Base-by-base conservation (phyloP, 2,113 vertebrate genomes). In the Lipotes vexillifer region DNA sequence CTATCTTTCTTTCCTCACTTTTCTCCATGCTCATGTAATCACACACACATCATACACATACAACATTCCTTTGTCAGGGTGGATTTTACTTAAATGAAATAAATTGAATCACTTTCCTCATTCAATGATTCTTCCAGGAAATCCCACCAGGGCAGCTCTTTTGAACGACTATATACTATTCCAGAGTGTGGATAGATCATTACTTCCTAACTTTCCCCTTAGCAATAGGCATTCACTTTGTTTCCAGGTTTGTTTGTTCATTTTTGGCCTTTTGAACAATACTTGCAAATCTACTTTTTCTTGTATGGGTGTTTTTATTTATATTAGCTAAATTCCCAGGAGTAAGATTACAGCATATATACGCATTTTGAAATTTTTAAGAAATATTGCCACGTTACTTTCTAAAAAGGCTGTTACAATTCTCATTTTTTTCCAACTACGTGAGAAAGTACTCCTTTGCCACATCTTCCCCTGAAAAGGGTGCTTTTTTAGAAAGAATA, bases 401-500 rank as follows among this genome's bases (percentile, higher is more conserved):
- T 96, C 38, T 94, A 66, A 31, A 90, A 93, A 69, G 74, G 27
- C 7, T 52, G 4, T 81, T 66, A 36, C 20, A 38, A 38, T 88
- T 93, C 46, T 83, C 14, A 80, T 55, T 93, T 83, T 75, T 5
- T 41, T n/a, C n/a, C 15, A 82, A 9, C 31, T 75, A 27, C 25
- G 7, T 69, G 63, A 90, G 13, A 69, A 85, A 75, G 14, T 55
- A 86, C 18, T 36, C 21, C 38, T 59, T 83, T 82, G 38, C 29
- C 6, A 14, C 1, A 57, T 75, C 29, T 86, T 91, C 8, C 29
- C n/a, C 15, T 38, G 1, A 41, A 46, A 87, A n/a, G 25, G 13
- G 38, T 68, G 13, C 29, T 75, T 18, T 77, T 87, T 49, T 77
- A 3, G 74, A 88, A 94, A 46, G 86, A 94, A 74, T 74, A 88